Conservation (phyloP, 2,888 invertebrate genomes). For the Zonitis immaculata region DNA sequence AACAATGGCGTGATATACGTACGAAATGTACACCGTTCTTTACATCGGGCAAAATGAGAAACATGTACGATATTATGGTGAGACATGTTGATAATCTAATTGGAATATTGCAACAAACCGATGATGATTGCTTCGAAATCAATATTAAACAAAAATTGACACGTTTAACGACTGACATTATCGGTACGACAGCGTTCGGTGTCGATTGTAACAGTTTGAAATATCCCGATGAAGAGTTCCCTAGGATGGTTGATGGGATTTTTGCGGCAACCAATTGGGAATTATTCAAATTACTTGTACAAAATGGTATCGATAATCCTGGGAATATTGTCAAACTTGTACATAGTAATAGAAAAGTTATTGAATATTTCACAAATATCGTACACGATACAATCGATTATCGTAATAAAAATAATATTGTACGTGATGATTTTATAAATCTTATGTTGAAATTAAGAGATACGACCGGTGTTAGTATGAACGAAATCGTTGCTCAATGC, state of each 20-base stretch:
- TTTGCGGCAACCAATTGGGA: slow-evolving; percentile 24
- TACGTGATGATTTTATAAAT: slow-evolving; percentile 54
- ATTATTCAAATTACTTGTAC: neutral
- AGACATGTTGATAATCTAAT: too few relatives aligned
- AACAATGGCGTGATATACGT: neutral
- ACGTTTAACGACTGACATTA: neutral
- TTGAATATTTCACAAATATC: slow-evolving; percentile 47
- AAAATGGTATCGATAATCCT: neutral
- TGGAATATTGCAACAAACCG: too few relatives aligned
- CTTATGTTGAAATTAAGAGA: slow-evolving; percentile 48
- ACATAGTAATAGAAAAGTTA: slow-evolving; percentile 24
- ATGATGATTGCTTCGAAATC: too few relatives aligned
- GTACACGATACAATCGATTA: slow-evolving; percentile 48
- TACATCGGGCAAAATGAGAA: slow-evolving; percentile 1
- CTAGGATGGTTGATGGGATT: slow-evolving; percentile 10
- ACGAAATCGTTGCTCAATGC: slow-evolving; percentile 48
- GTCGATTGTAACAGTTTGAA: slow-evolving; percentile 18
- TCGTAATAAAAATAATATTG: slow-evolving; percentile 47
- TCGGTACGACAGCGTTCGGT: slow-evolving; percentile 21
- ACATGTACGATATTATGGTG: neutral
- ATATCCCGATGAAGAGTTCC: neutral
- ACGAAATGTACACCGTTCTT: neutral
- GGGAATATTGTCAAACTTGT: slow-evolving; percentile 9
- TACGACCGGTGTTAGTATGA: neutral
- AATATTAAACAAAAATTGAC: too few relatives aligned